Evolutionary conservation across 2,113 vertebrate species (phyloP), one percentile per base, ranked within the genome.

Genomic region (Tragelaphus imberbis): DNA sequence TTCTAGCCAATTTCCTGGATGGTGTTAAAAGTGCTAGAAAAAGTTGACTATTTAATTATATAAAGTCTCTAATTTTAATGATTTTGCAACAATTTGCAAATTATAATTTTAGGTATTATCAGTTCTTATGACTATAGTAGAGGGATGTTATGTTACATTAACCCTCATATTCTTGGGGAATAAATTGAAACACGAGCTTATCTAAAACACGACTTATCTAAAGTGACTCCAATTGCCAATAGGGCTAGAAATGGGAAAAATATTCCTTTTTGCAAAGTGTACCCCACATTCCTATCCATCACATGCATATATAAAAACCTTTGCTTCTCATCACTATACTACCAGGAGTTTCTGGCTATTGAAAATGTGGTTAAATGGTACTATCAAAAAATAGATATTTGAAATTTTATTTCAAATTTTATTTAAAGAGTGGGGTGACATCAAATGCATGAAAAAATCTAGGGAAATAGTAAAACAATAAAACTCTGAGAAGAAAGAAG

Each of bases 51-150:
- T 80, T 65, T 56, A 27, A 86, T 63, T 92, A 36, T 59, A 55
- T 36, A 80, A 95, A 90, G 40, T 58, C 71, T 93, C 53, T 28
- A 81, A 33, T 75, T 92, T 92, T 56, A 92, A 94, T 23, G 63
- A 84, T 4, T 7, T 61, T 36, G 87, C 16, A 53, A 80, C 49
- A 94, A 93, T 82, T 94, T 95, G 21, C 2, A 95, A 94, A 91
- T 88, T 90, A 51, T n/a, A 88, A 88, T 30, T 94, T 58, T 94
- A 88, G 27, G 47, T 68, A 55, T 90, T 90, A 79, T 36, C 40
- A 71, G 25, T 58, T 80, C 58, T 84, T 89, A 86, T 68, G 71
- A 87, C 33, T n/a, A 44, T 2, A 61, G 55, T 25, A 40, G 7
- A 51, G 17, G 7, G 19, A n/a, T 51, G 47, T n/a, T 90, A 51